Conservation (phyloP, 2,113 vertebrate genomes). For the Pseudorectes ferrugineus region DNA sequence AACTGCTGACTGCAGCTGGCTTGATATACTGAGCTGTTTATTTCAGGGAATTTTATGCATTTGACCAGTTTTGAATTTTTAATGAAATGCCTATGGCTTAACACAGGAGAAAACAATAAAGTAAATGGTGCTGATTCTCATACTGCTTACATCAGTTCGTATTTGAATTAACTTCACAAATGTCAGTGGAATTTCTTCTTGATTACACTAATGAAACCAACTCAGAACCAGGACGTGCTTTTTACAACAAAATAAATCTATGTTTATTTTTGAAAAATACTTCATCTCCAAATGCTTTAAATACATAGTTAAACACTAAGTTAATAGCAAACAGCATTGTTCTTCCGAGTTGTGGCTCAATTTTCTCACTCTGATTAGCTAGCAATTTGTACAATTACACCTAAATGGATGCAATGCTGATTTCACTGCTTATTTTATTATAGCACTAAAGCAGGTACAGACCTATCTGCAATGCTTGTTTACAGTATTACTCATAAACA, state of each 20-base stretch:
- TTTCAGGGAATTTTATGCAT: conserved; percentile 32
- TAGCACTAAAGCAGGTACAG: conserved; percentile 50
- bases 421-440: conserved; percentile 66
- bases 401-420: conserved; percentile 58
- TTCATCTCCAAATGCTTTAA: conserved; percentile 20
- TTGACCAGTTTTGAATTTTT: conserved; percentile 59
- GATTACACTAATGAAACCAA: neutral
- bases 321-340: conserved; percentile 49
- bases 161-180: neutral
- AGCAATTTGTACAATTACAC: conserved; percentile 69
- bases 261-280: neutral
- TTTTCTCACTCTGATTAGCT: conserved; percentile 65
- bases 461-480: conserved; percentile 39
- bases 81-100: conserved; percentile 28
- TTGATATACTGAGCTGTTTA: conserved; percentile 41
- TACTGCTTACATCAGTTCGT: neutral
- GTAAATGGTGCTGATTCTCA: neutral
- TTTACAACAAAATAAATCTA: neutral
- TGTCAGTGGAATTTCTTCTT: neutral
- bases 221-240: neutral
- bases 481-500: conserved; percentile 67
- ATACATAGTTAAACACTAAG: conserved; percentile 18
- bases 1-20: conserved; percentile 27
- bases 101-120: conserved; percentile 9
- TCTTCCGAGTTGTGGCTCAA: conserved; percentile 22